phyloP scores from a whole-genome alignment of 2,113 vertebrate genomes.

The Chrysochloris asiatica region DNA sequence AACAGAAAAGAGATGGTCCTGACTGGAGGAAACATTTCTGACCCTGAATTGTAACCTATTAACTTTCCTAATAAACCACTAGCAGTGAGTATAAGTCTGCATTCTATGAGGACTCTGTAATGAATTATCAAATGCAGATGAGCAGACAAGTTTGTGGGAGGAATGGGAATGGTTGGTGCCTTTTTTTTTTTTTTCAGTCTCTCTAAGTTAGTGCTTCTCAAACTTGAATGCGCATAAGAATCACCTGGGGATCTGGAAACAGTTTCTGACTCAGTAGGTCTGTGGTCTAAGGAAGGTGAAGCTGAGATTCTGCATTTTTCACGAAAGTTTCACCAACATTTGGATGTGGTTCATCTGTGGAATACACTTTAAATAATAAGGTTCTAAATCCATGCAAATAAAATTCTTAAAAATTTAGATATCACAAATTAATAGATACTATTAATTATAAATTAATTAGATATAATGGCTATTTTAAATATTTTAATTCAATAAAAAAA shows the following conservation, averaged over 20 bases:
- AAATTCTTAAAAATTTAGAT: slow-evolving; percentile 36
- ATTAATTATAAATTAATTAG: no score
- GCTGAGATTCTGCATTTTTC: not conserved
- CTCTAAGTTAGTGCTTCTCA: not conserved
- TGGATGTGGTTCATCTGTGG: not conserved
- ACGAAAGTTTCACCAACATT: not conserved
- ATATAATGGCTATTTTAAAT: not conserved
- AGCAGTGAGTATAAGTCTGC: no score
- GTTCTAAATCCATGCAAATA: not conserved
- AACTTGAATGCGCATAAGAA: not conserved
- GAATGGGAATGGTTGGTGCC: no score
- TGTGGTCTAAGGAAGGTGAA: not conserved
- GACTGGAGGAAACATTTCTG: no score
- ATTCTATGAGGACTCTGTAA: no score
- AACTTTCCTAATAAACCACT: no score
- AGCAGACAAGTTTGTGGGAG: no score
- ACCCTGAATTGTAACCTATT: no score
- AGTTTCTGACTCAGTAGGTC: not conserved
- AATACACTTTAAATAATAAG: not conserved
- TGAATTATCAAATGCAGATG: no score
- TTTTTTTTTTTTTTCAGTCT: no score
- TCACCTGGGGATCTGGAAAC: not conserved
- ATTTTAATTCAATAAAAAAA: not conserved
- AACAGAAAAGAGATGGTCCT: no score
- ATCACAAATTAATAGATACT: no score